These are phyloP conservation scores for Schizothorax lantsangensis DNA, from an alignment of 2,797 vertebrate species.

Conservation along the genomic window DNA sequence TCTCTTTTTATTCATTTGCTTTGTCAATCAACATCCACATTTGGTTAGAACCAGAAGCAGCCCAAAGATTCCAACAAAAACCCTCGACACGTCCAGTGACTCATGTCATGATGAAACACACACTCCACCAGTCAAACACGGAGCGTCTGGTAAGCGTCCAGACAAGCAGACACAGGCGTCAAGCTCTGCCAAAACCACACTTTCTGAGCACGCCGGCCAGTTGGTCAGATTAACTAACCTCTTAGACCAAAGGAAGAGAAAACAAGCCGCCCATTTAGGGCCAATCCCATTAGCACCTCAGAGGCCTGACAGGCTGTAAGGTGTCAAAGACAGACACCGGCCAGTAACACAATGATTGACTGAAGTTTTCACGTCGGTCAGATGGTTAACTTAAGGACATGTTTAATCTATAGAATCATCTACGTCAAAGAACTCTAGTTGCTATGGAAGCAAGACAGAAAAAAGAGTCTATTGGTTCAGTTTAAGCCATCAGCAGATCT, in stretches of 20 bases:
- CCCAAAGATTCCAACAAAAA: slow-evolving; percentile 69
- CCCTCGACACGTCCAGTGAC: slow-evolving; percentile 73
- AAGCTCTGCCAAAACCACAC: slow-evolving; percentile 68
- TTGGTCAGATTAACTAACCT: slow-evolving; percentile 79
- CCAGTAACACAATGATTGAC: slow-evolving; percentile 57
- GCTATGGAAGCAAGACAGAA: slow-evolving; percentile 25
- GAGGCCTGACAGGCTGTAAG: slow-evolving; percentile 59
- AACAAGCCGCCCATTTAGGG: slow-evolving; percentile 64
- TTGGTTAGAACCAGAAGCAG: slow-evolving; percentile 70
- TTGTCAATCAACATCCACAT: slow-evolving; percentile 63
- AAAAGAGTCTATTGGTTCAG: background rate
- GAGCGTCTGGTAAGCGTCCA: slow-evolving; percentile 76
- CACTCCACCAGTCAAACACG: slow-evolving; percentile 48
- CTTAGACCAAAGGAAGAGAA: slow-evolving; percentile 64
- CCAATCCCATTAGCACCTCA: slow-evolving; percentile 79
- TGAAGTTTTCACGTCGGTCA: slow-evolving; percentile 46
- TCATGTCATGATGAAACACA: slow-evolving; percentile 70
- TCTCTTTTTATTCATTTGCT: slow-evolving; percentile 18
- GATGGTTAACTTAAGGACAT: slow-evolving; percentile 39
- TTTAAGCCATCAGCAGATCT: slow-evolving; percentile 30
- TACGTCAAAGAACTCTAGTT: slow-evolving; percentile 22
- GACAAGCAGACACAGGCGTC: slow-evolving; percentile 62
- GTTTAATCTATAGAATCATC: slow-evolving; percentile 24
- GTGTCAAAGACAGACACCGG: slow-evolving; percentile 33
- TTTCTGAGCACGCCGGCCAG: slow-evolving; percentile 73